These are phyloP conservation scores for Amorpha juglandis DNA, from an alignment of 2,888 invertebrate genomes.

Conservation along the genomic window DNA sequence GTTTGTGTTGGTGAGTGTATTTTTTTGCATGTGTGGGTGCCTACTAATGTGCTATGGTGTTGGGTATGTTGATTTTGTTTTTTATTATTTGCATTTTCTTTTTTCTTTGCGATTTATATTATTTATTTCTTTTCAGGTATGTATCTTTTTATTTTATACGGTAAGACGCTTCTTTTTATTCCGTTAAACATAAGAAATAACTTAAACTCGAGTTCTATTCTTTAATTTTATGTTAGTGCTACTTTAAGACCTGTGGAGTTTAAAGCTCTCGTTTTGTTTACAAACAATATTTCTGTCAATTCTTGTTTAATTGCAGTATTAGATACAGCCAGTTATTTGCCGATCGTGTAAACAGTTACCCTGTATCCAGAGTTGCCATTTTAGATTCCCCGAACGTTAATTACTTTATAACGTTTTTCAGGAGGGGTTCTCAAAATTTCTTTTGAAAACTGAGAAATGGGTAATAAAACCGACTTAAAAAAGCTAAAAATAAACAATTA, in stretches of 20 bases:
- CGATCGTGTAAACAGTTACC: background rate
- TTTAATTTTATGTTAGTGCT: no score
- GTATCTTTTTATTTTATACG: conserved; percentile 21
- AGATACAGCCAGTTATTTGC: background rate
- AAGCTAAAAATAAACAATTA: no score
- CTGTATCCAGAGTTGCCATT: background rate
- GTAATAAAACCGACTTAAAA: no score
- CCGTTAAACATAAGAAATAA: no score
- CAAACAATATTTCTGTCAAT: background rate
- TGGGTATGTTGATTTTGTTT: conserved; percentile 1
- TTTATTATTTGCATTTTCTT: background rate
- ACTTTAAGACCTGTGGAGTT: background rate
- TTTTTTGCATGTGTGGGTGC: conserved; percentile 11
- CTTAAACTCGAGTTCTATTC: no score
- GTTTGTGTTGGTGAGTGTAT: background rate
- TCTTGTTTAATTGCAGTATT: background rate
- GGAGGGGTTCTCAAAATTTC: no score
- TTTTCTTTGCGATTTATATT: conserved; percentile 3
- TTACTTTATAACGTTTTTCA: no score
- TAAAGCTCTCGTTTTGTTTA: background rate
- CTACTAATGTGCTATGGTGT: conserved; percentile 5
- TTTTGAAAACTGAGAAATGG: no score
- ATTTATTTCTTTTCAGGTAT: conserved; percentile 34
- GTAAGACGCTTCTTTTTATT: conserved; percentile 5
- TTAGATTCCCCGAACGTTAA: no score